A percentile compares a stretch with the other conserved stretches of the same genome.
These are phyloP conservation scores for Urocolius indicus DNA, from an alignment of 2,113 vertebrate species.

Conservation along the genomic window DNA sequence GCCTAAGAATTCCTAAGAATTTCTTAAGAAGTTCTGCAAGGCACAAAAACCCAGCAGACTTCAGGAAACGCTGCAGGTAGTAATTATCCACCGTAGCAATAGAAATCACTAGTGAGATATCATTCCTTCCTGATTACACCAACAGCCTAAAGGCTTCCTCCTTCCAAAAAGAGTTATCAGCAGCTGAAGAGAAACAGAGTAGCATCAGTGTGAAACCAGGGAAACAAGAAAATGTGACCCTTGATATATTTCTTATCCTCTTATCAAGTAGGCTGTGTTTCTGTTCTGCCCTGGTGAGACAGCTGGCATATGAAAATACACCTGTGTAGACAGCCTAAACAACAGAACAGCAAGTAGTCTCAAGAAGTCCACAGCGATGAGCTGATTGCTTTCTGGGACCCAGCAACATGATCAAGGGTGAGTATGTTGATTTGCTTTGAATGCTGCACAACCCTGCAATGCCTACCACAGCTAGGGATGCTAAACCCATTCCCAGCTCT, in stretches of 20 bases:
- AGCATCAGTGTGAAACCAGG: background rate
- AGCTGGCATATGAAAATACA: background rate
- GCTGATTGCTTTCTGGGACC: background rate
- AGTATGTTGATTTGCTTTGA: background rate
- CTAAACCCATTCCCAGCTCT: background rate
- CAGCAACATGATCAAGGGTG: background rate
- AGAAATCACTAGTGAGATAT: background rate
- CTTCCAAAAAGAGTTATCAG: background rate
- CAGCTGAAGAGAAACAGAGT: background rate
- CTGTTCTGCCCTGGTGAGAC: background rate
- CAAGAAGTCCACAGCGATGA: background rate
- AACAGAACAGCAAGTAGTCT: background rate
- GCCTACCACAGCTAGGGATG: background rate
- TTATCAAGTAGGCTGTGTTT: background rate
- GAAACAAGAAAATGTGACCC: background rate
- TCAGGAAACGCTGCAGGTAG: background rate
- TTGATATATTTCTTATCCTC: background rate
- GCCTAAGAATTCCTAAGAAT: no score
- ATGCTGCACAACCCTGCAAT: accelerated
- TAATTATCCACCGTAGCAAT: background rate
- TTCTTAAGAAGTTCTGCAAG: background rate
- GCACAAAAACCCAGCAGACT: background rate
- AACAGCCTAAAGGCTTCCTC: background rate
- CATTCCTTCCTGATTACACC: background rate
- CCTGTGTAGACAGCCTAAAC: background rate